phyloP scores from a whole-genome alignment of 2,888 invertebrate species.

The Pollenia angustigena region DNA sequence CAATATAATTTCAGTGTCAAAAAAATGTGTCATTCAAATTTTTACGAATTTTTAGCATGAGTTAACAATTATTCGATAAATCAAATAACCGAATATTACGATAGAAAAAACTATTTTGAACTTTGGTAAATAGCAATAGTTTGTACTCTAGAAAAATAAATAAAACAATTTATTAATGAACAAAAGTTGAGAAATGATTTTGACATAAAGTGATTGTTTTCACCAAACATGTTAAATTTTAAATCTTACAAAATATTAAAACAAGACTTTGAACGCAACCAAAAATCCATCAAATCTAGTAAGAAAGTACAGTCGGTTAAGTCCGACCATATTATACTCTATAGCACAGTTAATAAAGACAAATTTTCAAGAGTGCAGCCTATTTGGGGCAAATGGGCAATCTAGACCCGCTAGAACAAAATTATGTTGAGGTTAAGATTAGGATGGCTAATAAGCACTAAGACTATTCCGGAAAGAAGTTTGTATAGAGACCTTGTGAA shows the following conservation, averaged over 20 bases:
- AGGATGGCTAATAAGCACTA: too few relatives aligned
- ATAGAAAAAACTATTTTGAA: background rate
- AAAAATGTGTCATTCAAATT: background rate
- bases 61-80: background rate
- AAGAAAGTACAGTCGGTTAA: too few relatives aligned
- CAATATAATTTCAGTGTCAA: too few relatives aligned
- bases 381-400: too few relatives aligned
- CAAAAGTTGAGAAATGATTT: background rate
- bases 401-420: too few relatives aligned
- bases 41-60: background rate
- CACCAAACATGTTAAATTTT: background rate
- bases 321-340: too few relatives aligned
- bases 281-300: background rate
- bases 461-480: too few relatives aligned
- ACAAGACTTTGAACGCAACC: background rate
- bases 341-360: background rate
- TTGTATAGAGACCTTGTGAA: too few relatives aligned
- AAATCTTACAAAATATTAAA: too few relatives aligned
- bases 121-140: background rate
- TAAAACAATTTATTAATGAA: background rate
- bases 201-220: background rate
- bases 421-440: too few relatives aligned
- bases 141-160: background rate
- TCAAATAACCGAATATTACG: background rate
- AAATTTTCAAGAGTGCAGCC: background rate